These are phyloP conservation scores for Carapus acus DNA, from an alignment of 2,797 vertebrate genomes.

Conservation along the genomic window DNA sequence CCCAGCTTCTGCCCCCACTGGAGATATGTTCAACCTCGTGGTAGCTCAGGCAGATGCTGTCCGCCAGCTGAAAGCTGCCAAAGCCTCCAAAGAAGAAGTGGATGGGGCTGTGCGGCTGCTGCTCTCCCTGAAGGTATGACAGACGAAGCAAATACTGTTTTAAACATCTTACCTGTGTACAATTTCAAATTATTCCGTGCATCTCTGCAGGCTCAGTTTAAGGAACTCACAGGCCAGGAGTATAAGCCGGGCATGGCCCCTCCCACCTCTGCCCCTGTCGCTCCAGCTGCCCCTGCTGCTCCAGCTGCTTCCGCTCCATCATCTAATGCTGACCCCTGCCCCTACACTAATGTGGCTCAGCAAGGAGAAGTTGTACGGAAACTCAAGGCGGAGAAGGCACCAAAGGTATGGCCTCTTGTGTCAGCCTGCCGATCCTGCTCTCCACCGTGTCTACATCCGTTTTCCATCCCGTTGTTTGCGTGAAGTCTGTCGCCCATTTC, in stretches of 20 bases:
- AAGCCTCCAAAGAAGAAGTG: conserved; percentile 84
- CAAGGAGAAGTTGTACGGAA: conserved; percentile 78
- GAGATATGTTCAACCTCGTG: conserved; percentile 74
- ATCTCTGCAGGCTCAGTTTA: conserved; percentile 62
- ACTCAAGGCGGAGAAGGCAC: conserved; percentile 73
- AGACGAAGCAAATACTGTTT: neutral
- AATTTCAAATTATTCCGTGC: neutral
- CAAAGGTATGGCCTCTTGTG: conserved; percentile 74
- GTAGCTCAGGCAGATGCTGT: conserved; percentile 82
- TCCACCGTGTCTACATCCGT: neutral
- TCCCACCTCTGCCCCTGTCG: conserved; percentile 47
- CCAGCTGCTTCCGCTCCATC: conserved; percentile 18
- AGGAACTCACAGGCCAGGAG: conserved; percentile 73
- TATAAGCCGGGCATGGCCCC: conserved; percentile 77
- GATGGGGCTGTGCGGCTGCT: conserved; percentile 85
- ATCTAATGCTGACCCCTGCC: conserved; percentile 49
- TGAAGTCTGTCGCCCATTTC: too few species aligned
- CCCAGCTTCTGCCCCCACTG: conserved; percentile 35
- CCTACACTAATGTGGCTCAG: conserved; percentile 66
- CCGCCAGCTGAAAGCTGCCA: conserved; percentile 83
- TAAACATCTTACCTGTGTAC: too few species aligned
- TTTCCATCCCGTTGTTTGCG: neutral
- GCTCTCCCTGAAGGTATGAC: conserved; percentile 70
- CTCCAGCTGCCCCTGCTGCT: conserved; percentile 51
- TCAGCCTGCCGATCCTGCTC: neutral